phyloP scores from a whole-genome alignment of 2,888 invertebrate genomes.

The Candidula unifasciata region DNA sequence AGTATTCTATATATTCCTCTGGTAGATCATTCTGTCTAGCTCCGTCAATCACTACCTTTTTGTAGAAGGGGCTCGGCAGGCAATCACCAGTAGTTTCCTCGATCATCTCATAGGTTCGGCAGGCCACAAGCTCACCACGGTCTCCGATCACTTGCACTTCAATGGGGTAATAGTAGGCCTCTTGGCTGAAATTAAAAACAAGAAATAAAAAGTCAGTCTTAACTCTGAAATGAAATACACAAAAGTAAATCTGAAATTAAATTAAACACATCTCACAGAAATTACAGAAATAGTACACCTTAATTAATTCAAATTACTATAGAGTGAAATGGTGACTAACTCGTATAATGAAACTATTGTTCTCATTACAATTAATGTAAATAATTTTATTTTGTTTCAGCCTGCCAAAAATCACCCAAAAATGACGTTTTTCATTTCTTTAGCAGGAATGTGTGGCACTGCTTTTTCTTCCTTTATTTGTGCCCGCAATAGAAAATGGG shows the following conservation, averaged over 20 bases:
- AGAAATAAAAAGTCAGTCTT: not conserved
- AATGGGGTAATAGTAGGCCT: slow-evolving; percentile 30
- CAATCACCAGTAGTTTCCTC: slow-evolving; percentile 77
- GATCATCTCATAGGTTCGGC: slow-evolving; percentile 86
- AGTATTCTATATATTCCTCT: slow-evolving; percentile 83
- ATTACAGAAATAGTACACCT: too few relatives aligned
- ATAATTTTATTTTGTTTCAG: too few relatives aligned
- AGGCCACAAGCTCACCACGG: slow-evolving; percentile 72
- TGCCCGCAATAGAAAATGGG: too few relatives aligned
- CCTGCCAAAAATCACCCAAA: too few relatives aligned
- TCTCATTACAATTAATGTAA: too few relatives aligned
- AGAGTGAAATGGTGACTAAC: too few relatives aligned
- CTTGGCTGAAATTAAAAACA: slow-evolving; percentile 27
- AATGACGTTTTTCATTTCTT: too few relatives aligned
- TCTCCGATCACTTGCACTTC: slow-evolving; percentile 35
- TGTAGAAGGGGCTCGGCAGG: slow-evolving; percentile 87
- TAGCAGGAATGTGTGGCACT: too few relatives aligned
- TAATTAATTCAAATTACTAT: too few relatives aligned
- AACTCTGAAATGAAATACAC: not conserved
- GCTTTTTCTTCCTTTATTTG: too few relatives aligned
- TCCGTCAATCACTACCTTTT: slow-evolving; percentile 85
- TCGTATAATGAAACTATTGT: too few relatives aligned
- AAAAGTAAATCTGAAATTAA: not conserved
- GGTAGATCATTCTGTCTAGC: slow-evolving; percentile 87
- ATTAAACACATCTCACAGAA: too few relatives aligned